These are phyloP conservation scores for Serrognathus titanus DNA, from an alignment of 2,888 invertebrate species.

Conservation along the genomic window DNA sequence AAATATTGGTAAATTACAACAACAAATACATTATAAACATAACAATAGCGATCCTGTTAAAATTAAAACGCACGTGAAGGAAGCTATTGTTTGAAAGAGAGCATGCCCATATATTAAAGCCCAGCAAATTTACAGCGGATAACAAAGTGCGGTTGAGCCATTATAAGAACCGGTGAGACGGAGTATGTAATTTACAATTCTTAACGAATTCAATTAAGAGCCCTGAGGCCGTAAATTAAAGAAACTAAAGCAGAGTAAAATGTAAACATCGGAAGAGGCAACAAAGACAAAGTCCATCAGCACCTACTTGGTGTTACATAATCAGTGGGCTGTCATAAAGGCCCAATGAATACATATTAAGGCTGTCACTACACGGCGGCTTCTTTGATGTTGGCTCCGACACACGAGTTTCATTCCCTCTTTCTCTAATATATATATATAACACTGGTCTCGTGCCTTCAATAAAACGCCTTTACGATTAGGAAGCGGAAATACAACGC, in stretches of 20 bases:
- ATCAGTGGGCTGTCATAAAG: constrained; percentile 39
- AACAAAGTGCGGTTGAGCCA: too few relatives aligned
- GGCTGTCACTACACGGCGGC: constrained; percentile 34
- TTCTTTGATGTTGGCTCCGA: constrained; percentile 32
- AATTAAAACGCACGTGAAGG: too few relatives aligned
- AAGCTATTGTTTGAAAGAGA: too few relatives aligned
- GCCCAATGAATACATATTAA: constrained; percentile 37
- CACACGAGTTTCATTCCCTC: constrained; percentile 30
- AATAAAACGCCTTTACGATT: constrained; percentile 8
- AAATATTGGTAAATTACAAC: too few relatives aligned
- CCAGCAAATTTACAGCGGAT: too few relatives aligned
- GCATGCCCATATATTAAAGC: too few relatives aligned
- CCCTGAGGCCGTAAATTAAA: constrained; percentile 27
- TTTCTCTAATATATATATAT: constrained; percentile 24
- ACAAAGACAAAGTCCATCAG: constrained; percentile 32
- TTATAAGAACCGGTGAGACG: not conserved
- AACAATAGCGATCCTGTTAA: too few relatives aligned
- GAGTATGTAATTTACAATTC: constrained; percentile 25
- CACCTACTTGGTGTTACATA: constrained; percentile 36
- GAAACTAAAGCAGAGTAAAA: constrained; percentile 26
- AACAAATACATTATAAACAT: too few relatives aligned
- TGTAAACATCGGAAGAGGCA: constrained; percentile 27
- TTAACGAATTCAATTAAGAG: constrained; percentile 29
- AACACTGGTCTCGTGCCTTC: constrained; percentile 6
- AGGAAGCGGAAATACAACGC: constrained; percentile 18